A percentile compares a stretch with the other conserved stretches of the same genome.
These are phyloP conservation scores for Neocrepidodera transversa DNA, from an alignment of 2,888 invertebrate genomes.

Conservation along the genomic window DNA sequence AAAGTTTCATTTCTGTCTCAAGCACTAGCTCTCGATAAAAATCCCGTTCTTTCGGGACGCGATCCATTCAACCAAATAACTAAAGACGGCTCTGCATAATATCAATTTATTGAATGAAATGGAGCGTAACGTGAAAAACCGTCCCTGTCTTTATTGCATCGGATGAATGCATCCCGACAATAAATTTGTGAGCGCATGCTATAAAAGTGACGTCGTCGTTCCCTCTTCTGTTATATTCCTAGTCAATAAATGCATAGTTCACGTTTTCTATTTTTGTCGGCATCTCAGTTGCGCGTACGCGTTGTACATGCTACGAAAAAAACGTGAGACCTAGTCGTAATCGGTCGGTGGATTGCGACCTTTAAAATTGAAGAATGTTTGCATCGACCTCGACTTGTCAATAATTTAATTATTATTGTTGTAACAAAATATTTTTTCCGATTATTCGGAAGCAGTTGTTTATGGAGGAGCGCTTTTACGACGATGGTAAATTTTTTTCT, in stretches of 20 bases:
- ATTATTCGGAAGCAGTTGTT: too few species aligned
- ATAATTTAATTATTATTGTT: neutral
- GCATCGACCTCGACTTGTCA: neutral
- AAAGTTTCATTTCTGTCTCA: too few species aligned
- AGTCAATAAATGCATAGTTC: slow-evolving; percentile 1
- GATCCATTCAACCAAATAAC: too few species aligned
- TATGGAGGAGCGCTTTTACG: too few species aligned
- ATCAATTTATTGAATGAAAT: too few species aligned
- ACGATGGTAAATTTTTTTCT: too few species aligned
- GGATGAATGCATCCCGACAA: neutral
- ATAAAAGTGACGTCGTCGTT: neutral
- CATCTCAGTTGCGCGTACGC: neutral
- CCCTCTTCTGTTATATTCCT: neutral
- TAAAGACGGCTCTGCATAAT: too few species aligned
- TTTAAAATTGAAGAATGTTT: neutral
- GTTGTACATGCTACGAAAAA: too few species aligned
- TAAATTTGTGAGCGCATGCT: neutral
- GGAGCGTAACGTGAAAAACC: neutral
- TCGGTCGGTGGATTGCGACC: neutral
- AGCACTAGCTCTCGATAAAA: too few species aligned
- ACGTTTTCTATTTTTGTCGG: neutral
- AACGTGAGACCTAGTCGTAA: neutral
- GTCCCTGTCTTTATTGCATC: neutral
- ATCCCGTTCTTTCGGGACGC: too few species aligned
- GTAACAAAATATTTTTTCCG: too few species aligned